These are phyloP conservation scores for Brachypalpus laphriformis DNA, from an alignment of 2,888 invertebrate species.

Conservation along the genomic window DNA sequence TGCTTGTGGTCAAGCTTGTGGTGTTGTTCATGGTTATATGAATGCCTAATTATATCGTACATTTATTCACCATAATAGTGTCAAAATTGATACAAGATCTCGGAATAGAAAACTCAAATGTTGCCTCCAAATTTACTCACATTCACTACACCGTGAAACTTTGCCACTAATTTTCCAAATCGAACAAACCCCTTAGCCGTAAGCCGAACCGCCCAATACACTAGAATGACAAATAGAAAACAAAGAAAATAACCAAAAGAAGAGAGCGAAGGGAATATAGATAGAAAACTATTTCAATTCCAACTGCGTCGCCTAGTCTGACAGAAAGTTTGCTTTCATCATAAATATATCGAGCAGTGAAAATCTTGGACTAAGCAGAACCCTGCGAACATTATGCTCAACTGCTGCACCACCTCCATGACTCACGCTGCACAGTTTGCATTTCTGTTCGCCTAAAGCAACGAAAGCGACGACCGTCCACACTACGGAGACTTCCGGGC, in stretches of 20 bases:
- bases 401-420: constrained; percentile 16
- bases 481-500: too few relatives aligned
- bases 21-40: too few relatives aligned
- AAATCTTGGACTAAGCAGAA: too few relatives aligned
- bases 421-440: constrained; percentile 41
- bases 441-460: constrained; percentile 40
- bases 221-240: constrained; percentile 61
- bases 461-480: too few relatives aligned
- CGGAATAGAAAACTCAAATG: too few relatives aligned
- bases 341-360: too few relatives aligned
- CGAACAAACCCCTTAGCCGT: constrained; percentile 33
- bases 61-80: too few relatives aligned
- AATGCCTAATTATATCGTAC: too few relatives aligned
- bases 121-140: not conserved
- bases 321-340: constrained; percentile 62
- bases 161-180: not conserved
- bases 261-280: constrained; percentile 9
- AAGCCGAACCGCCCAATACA: constrained; percentile 19
- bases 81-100: too few relatives aligned
- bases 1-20: too few relatives aligned
- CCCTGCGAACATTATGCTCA: constrained; percentile 18
- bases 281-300: not conserved
- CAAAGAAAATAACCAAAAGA: constrained; percentile 55
- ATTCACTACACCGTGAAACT: not conserved
- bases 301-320: constrained; percentile 10